A percentile compares a stretch with the other conserved stretches of the same genome.
These are phyloP conservation scores for Colostygia pectinataria DNA, from an alignment of 2,888 invertebrate genomes.

Conservation along the genomic window DNA sequence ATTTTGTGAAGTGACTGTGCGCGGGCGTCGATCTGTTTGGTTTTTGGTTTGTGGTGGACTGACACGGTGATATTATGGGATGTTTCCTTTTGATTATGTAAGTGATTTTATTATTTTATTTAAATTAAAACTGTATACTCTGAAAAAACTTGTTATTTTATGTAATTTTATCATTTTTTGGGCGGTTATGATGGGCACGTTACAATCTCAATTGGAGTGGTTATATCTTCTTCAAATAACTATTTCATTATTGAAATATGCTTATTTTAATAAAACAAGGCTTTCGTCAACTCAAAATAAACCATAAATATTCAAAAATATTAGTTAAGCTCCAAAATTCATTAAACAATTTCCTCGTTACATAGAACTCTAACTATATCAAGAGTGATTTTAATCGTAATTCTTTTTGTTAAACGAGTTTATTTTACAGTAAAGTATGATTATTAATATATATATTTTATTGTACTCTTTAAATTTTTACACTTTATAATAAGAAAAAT, in stretches of 20 bases:
- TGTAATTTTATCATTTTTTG: constrained; percentile 17
- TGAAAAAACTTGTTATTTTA: constrained; percentile 7
- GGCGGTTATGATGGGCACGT: constrained; percentile 18
- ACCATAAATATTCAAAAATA: no score
- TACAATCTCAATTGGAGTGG: constrained; percentile 1
- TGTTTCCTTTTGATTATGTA: constrained; percentile 43
- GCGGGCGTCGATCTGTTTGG: constrained; percentile 33
- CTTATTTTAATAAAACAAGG: neutral
- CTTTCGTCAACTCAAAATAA: no score
- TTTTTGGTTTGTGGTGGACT: constrained; percentile 36
- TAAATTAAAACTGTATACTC: constrained; percentile 16
- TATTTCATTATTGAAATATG: neutral
- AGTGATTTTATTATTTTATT: constrained; percentile 49
- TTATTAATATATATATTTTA: no score
- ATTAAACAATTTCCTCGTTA: no score
- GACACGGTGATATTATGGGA: constrained; percentile 44
- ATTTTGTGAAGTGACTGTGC: constrained; percentile 57
- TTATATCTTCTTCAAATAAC: neutral
- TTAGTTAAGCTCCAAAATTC: no score
- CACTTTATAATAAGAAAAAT: no score
- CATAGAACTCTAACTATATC: no score
- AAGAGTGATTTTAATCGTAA: no score
- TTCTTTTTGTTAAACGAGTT: no score
- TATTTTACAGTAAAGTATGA: no score
- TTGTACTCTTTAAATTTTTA: no score